Conservation (phyloP, 2,888 invertebrate species). For the Lasioglossum morio region DNA sequence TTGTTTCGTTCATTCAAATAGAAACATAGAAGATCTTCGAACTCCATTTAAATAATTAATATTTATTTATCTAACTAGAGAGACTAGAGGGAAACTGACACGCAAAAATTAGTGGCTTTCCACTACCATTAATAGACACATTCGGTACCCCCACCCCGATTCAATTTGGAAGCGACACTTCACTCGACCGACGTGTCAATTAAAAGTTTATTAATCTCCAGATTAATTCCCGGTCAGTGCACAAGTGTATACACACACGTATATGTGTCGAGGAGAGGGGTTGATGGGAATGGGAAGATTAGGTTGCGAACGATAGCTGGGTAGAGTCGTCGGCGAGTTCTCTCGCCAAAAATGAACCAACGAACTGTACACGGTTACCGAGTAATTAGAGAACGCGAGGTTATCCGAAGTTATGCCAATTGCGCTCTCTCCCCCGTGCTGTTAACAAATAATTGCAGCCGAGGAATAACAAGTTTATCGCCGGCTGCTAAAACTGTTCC, state of each 20-base stretch:
- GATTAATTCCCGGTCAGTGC: background rate
- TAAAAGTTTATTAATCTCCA: conserved; percentile 50
- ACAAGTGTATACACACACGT: background rate
- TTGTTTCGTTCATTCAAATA: background rate
- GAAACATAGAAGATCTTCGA: background rate
- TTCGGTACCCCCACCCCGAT: background rate
- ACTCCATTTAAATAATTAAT: background rate
- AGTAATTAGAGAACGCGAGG: conserved; percentile 28
- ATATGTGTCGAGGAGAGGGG: background rate
- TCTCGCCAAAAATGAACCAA: conserved; percentile 22
- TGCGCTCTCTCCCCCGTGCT: conserved; percentile 1
- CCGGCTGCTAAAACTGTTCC: background rate
- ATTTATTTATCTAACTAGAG: background rate
- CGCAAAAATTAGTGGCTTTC: background rate
- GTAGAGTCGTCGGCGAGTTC: background rate
- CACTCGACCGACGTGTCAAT: conserved; percentile 31
- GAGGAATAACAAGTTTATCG: conserved; percentile 47
- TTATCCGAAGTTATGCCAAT: conserved; percentile 18
- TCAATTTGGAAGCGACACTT: conserved; percentile 12
- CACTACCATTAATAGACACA: background rate
- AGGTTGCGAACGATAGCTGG: background rate
- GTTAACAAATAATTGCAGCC: conserved; percentile 44
- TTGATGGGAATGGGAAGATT: background rate
- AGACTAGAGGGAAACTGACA: background rate
- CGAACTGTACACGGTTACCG: conserved; percentile 22